phyloP scores from a whole-genome alignment of 2,888 invertebrate genomes.

The Drosophila melanocephala region DNA sequence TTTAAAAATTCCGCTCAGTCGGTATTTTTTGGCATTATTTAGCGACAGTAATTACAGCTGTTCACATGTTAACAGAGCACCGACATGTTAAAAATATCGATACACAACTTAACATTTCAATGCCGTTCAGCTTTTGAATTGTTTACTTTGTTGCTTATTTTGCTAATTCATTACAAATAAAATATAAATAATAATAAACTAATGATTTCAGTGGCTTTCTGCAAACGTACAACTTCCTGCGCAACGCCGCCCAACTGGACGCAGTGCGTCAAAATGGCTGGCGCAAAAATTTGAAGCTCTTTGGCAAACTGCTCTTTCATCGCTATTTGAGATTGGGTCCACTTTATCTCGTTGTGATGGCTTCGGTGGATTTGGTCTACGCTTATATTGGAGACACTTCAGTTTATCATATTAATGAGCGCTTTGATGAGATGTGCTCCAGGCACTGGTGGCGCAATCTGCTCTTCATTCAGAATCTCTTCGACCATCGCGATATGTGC shows the following conservation, averaged over 20 bases:
- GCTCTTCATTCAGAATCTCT: conserved; percentile 85
- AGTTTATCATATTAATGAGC: conserved; percentile 84
- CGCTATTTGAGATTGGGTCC: conserved; percentile 84
- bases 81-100: neutral
- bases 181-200: neutral
- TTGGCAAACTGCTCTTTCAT: conserved; percentile 82
- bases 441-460: conserved; percentile 85
- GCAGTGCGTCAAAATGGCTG: conserved; percentile 74
- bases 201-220: conserved; percentile 81
- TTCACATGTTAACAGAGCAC: neutral
- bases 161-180: neutral
- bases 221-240: conserved; percentile 83
- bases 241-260: conserved; percentile 77
- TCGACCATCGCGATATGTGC: conserved; percentile 84
- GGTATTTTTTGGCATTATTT: conserved; percentile 10
- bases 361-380: conserved; percentile 83
- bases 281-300: conserved; percentile 75
- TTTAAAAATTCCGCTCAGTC: neutral
- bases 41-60: neutral
- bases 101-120: neutral
- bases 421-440: conserved; percentile 84
- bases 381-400: conserved; percentile 84
- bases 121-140: neutral
- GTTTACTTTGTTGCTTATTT: neutral
- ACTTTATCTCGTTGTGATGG: conserved; percentile 82